Evolutionary conservation across 1,140 invertebrate species (phyloP), one percentile per base, ranked within the genome.

Genomic region (Cotesia glomerata): DNA sequence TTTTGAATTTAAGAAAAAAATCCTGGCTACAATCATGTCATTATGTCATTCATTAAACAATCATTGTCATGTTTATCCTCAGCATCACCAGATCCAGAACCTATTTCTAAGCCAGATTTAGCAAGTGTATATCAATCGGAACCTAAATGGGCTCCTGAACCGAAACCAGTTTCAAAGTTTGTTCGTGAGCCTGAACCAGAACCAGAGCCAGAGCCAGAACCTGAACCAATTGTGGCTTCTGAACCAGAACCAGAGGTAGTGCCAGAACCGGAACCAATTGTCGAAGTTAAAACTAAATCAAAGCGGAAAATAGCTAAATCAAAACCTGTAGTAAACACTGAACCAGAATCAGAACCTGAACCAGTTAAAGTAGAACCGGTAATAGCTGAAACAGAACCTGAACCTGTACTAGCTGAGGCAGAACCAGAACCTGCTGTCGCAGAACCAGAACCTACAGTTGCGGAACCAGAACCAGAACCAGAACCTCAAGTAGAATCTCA

Each of bases 271-370:
- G 39, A 45, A 45, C 39, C 8, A 45, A 45, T 72, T 14, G 14
- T 36, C 14, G 52, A 72, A 32, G 13, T 59, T 16, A 67, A 75
- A 39, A 67, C 70, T 4, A 71, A 71, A 16, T 62, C 11, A 64
- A 66, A 26, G n/a, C 66, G 66, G n/a, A 52, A 67, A 45, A 7
- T 32, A 64, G 9, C 32, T 26, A 74, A 76, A 54, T 62, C 69
- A 5, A 69, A 74, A 70, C 49, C 54, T 8, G 76, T 76, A 75
- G 14, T 71, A 32, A 73, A 77, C 26, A n/a, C 71, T 1, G 65
- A 74, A 39, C 66, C 56, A 49, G 78, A 80, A 73, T 65, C 68
- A 1, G 73, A 69, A 26, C 59, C 62, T 49, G 72, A 77, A 68
- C 65, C 73, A 4, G 18, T 65, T 3, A 52, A 75, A 70, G 9